phyloP scores from a whole-genome alignment of 2,113 vertebrate species.

The Embiotoca jacksoni region DNA sequence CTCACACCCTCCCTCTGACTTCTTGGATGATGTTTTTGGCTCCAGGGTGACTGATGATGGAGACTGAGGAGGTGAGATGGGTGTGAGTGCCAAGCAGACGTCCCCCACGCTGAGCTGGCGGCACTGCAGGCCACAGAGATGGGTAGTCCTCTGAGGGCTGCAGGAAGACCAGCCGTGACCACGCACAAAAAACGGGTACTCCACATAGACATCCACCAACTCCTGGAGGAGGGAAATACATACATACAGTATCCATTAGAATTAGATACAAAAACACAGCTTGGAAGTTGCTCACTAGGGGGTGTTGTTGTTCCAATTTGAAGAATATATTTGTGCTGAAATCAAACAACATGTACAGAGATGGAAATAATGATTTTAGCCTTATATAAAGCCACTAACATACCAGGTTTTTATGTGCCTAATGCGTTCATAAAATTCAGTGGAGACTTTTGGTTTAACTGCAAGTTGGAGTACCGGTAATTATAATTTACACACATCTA shows the following conservation, averaged over 20 bases:
- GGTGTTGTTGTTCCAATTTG: conserved; percentile 1
- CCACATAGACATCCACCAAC: conserved; percentile 82
- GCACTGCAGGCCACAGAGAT: conserved; percentile 82
- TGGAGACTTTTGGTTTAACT: too few species aligned
- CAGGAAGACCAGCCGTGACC: conserved; percentile 85
- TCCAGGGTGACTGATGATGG: not conserved
- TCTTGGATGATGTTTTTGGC: conserved; percentile 10
- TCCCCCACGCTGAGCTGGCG: conserved; percentile 83
- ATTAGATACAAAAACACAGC: conserved; percentile 15
- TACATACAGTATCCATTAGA: not conserved
- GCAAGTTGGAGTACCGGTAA: too few species aligned
- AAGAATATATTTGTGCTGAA: not conserved
- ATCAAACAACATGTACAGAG: not conserved
- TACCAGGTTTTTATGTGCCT: too few species aligned
- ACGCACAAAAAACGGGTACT: conserved; percentile 85
- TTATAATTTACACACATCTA: too few species aligned
- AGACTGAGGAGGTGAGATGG: conserved; percentile 44
- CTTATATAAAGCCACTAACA: too few species aligned
- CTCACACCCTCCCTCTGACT: conserved; percentile 2
- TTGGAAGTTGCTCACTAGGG: conserved; percentile 21
- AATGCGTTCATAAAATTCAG: too few species aligned
- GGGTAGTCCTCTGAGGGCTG: conserved; percentile 80
- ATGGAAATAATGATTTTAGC: not conserved
- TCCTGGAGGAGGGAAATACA: conserved; percentile 68
- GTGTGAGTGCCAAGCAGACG: conserved; percentile 84